Percentiles rank a stretch among this genome's conserved stretches.
phyloP scores from a whole-genome alignment of 35 echinoderm and acorn worm species.

The Diadema setosum region DNA sequence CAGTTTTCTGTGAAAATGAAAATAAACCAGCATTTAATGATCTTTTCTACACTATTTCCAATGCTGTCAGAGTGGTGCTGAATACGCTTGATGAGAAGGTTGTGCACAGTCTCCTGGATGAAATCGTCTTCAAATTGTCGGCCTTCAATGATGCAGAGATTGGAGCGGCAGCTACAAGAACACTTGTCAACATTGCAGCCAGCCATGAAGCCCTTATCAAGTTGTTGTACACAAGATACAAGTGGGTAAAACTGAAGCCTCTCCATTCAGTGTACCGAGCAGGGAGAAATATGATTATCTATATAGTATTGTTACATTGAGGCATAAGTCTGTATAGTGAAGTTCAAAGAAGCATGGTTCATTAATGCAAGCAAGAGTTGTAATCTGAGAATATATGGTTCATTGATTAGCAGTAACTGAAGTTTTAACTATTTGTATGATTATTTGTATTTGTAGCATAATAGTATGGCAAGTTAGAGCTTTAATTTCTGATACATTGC shows the following conservation, averaged over 20 bases:
- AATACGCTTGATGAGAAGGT: constrained; percentile 85
- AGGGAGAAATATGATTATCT: neutral
- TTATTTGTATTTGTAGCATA: too few species aligned
- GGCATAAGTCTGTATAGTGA: neutral
- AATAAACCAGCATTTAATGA: too few species aligned
- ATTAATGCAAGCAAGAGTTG: too few species aligned
- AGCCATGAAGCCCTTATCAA: constrained; percentile 70
- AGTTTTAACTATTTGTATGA: too few species aligned
- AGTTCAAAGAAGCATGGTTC: too few species aligned
- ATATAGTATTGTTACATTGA: neutral
- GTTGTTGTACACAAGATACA: constrained; percentile 91
- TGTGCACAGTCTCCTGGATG: constrained; percentile 80
- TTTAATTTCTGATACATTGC: too few species aligned
- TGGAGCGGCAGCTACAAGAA: constrained; percentile 82
- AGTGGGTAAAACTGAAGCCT: too few species aligned
- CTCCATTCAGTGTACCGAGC: too few species aligned
- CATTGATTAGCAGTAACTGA: too few species aligned
- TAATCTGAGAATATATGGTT: too few species aligned
- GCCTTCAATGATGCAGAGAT: constrained; percentile 91
- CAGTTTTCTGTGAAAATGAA: too few species aligned
- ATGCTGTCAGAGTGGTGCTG: constrained; percentile 59
- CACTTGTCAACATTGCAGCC: constrained; percentile 86
- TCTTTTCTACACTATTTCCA: neutral
- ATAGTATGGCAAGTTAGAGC: too few species aligned
- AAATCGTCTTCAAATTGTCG: constrained; percentile 92